phyloP scores from a whole-genome alignment of 1,140 invertebrate species.

The Pseudachorutes palmiensis region DNA sequence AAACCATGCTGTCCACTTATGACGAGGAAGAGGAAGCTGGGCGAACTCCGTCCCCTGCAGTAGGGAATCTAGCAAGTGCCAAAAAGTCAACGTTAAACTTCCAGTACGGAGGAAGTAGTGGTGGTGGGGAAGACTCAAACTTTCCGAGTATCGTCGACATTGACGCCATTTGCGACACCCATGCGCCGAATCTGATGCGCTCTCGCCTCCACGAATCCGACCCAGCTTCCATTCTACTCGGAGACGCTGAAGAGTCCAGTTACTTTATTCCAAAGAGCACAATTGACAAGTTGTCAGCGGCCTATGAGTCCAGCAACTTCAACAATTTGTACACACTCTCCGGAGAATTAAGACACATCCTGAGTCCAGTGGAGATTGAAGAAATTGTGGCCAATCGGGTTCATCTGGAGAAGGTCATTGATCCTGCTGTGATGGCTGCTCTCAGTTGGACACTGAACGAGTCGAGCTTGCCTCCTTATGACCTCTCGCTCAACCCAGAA shows the following conservation, averaged over 20 bases:
- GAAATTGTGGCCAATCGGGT: slow-evolving; percentile 43
- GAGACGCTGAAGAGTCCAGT: slow-evolving; percentile 35
- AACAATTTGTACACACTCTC: slow-evolving; percentile 43
- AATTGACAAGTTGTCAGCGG: slow-evolving; percentile 38
- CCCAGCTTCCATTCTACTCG: slow-evolving; percentile 23
- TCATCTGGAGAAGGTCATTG: slow-evolving; percentile 40
- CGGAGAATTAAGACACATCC: slow-evolving; percentile 42
- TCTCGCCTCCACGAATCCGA: neutral
- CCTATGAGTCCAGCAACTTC: slow-evolving; percentile 39
- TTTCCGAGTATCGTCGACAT: slow-evolving; percentile 32
- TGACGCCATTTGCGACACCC: slow-evolving; percentile 28
- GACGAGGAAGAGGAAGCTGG: slow-evolving; percentile 38
- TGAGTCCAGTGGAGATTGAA: slow-evolving; percentile 42
- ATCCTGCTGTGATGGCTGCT: slow-evolving; percentile 41
- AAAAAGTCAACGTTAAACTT: too few relatives aligned
- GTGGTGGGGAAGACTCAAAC: too few relatives aligned
- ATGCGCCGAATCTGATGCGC: slow-evolving; percentile 31
- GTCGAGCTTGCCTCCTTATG: slow-evolving; percentile 24
- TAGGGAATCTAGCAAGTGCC: too few relatives aligned
- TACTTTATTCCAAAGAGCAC: slow-evolving; percentile 39
- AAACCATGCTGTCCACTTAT: slow-evolving; percentile 40
- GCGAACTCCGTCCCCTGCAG: too few relatives aligned
- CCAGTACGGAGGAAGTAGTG: too few relatives aligned
- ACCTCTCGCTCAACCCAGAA: neutral
- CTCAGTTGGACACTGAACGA: slow-evolving; percentile 35